phyloP scores from a whole-genome alignment of 2,113 vertebrate species.

The Bubo blakistoni region DNA sequence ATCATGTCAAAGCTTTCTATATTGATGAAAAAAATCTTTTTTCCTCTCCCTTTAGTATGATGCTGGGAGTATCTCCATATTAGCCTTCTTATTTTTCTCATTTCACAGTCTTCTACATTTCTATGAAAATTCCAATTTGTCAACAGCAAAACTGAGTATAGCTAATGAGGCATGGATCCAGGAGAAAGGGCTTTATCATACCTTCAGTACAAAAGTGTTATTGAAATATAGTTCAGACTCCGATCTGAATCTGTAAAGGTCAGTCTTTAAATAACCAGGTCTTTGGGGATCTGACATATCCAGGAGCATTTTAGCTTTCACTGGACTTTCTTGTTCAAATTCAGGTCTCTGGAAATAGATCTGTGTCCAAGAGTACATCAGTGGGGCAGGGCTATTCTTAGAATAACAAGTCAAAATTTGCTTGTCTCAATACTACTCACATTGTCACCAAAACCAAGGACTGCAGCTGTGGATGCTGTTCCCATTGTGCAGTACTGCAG shows the following conservation, averaged over 20 bases:
- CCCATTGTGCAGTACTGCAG: slow-evolving; percentile 1
- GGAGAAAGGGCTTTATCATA: neutral
- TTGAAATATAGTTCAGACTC: slow-evolving; percentile 11
- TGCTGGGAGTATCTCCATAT: neutral
- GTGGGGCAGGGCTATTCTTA: slow-evolving; percentile 57
- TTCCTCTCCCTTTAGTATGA: neutral
- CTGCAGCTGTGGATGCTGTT: slow-evolving; percentile 52
- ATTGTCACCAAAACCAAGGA: slow-evolving; percentile 59
- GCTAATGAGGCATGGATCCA: neutral
- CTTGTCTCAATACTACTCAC: slow-evolving; percentile 56
- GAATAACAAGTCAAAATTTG: slow-evolving; percentile 49
- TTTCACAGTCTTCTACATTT: slow-evolving; percentile 14
- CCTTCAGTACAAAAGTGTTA: neutral
- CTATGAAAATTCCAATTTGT: neutral
- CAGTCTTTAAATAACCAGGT: slow-evolving; percentile 49
- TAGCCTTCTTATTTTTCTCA: neutral
- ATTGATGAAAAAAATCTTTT: neutral
- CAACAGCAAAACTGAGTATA: neutral
- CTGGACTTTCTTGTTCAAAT: neutral
- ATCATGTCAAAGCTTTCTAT: neutral
- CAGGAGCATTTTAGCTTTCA: neutral
- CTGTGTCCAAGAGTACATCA: slow-evolving; percentile 40
- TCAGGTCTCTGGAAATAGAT: neutral
- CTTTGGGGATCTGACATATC: slow-evolving; percentile 3
- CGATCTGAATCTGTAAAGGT: slow-evolving; percentile 43